Base-by-base conservation (phyloP, 2,888 invertebrate genomes). In the Leucozona laternaria region DNA sequence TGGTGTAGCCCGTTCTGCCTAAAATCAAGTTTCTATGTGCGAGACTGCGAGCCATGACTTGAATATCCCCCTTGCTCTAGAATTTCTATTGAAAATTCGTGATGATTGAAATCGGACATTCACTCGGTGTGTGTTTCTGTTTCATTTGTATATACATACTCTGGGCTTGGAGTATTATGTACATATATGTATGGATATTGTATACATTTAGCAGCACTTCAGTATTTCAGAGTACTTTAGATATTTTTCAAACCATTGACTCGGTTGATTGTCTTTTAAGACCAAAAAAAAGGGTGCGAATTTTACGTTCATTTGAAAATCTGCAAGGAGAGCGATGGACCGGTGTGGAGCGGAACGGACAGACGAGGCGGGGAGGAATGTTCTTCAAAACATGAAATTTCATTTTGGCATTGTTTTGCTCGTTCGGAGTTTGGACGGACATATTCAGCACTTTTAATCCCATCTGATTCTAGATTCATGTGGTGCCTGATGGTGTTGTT, bases 71-170 rank as follows among this genome's bases (percentile, higher is more conserved):
- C 7, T 28, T n/a, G 8, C 25, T 28, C 50, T 81, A 57, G 57
- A 73, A 57, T 78, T 81, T 81, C 78, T 53, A 86, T 77, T 85
- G 62, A 78, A 78, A 48, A 58, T 81, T 40, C 72, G 70, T 81
- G 85, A 86, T 81, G 85, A 86, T 81, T 86, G 81, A 86, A 86
- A 86, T 86, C 85, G 85, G 85, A 86, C 85, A 81, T 86, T 80
- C 77, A 70, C 62, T 78, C 78, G 71, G 31, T 17, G 55, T 57
- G 6, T 57, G 25, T 53, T 3, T 20, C 11, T 37, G 31, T 53
- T 68, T 48, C 20, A 22, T 40, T 50, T 62, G 62, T 40, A 5
- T n/a, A n/a, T n/a, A n/a, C n/a, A n/a, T 22, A 20, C 25, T 2
- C 15, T 28, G 37, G 28, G 34, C 0, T 55, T 50, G 13, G 13